phyloP scores from a whole-genome alignment of 2,888 invertebrate genomes.

The Dascillus cervinus region DNA sequence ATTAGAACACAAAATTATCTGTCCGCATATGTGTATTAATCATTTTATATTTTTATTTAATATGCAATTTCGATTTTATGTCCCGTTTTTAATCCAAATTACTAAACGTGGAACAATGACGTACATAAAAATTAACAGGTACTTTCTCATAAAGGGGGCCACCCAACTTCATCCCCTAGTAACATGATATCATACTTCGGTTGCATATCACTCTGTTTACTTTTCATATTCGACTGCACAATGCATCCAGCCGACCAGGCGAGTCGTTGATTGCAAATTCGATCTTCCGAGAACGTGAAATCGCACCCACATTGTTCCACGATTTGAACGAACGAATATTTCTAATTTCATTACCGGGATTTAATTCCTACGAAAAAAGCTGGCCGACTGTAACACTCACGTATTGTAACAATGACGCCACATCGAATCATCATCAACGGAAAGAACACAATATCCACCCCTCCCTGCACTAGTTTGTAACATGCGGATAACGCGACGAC shows the following conservation, averaged over 20 bases:
- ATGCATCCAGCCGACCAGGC: slow-evolving; percentile 33
- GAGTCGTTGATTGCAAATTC: too few species aligned
- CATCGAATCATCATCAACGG: slow-evolving; percentile 18
- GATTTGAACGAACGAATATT: too few species aligned
- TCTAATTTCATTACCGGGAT: too few species aligned
- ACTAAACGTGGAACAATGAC: too few species aligned
- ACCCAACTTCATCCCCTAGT: slow-evolving; percentile 33
- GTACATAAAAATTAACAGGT: slow-evolving; percentile 8
- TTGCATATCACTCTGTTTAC: slow-evolving; percentile 39
- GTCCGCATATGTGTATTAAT: slow-evolving; percentile 6
- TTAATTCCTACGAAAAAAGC: too few species aligned
- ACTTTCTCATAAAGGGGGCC: slow-evolving; percentile 15
- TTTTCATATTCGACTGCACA: slow-evolving; percentile 43
- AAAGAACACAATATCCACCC: background rate
- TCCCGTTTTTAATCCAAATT: background rate
- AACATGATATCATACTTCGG: slow-evolving; percentile 38
- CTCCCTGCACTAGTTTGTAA: background rate
- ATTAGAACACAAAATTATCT: slow-evolving; percentile 18
- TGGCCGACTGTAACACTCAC: slow-evolving; percentile 23
- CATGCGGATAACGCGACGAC: background rate
- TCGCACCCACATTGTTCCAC: too few species aligned
- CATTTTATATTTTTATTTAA: background rate
- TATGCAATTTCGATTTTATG: background rate
- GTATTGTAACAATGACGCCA: slow-evolving; percentile 21
- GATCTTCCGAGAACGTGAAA: too few species aligned